phyloP scores from a whole-genome alignment of 2,797 vertebrate genomes.

The Mareca strepera region DNA sequence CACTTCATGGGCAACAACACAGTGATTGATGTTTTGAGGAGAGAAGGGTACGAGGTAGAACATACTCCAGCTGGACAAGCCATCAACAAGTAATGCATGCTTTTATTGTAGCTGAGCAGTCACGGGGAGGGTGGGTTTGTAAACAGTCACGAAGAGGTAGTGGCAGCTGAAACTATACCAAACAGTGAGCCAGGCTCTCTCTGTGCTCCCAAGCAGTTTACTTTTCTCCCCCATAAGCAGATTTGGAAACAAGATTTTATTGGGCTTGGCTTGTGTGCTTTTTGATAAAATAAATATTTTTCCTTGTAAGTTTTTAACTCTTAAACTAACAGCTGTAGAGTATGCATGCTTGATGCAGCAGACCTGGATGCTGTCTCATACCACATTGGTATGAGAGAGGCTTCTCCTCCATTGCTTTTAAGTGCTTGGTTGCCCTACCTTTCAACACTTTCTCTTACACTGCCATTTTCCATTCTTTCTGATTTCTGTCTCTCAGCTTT shows the following conservation, averaged over 20 bases:
- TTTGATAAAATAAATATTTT: neutral
- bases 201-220: neutral
- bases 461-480: neutral
- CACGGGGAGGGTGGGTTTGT: neutral
- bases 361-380: neutral
- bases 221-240: neutral
- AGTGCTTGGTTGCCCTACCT: neutral
- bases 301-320: neutral
- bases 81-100: constrained; percentile 83
- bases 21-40: constrained; percentile 88
- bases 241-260: neutral
- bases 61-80: constrained; percentile 87
- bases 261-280: neutral
- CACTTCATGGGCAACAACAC: constrained; percentile 94
- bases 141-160: neutral
- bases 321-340: neutral
- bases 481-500: neutral
- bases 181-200: neutral
- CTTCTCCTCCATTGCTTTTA: neutral
- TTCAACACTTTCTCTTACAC: neutral
- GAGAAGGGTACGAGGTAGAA: constrained; percentile 87
- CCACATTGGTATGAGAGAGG: neutral
- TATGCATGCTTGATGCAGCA: neutral
- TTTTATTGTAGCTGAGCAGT: constrained; percentile 3
- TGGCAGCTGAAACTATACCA: neutral